Percentiles rank a stretch among this genome's conserved stretches.
Conservation (phyloP, 2,797 vertebrate genomes). For the Smutsia temminckii region DNA sequence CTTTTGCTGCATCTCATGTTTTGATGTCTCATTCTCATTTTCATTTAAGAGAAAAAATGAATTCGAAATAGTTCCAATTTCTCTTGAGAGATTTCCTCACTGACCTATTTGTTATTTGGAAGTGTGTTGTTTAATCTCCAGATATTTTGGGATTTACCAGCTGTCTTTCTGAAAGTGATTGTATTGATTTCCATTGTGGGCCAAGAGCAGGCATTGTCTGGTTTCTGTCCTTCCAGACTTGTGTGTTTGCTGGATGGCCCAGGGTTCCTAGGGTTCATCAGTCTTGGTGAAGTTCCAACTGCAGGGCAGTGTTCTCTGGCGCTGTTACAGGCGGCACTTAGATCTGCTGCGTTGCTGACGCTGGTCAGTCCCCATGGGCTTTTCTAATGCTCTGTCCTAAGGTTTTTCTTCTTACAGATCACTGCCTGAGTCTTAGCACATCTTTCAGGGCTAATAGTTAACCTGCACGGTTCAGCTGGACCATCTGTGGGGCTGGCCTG, state of each 20-base stretch:
- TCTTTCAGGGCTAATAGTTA: neutral
- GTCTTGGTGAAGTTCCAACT: too few relatives aligned
- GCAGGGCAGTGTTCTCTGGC: too few relatives aligned
- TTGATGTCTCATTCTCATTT: neutral
- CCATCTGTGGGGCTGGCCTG: neutral
- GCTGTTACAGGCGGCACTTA: neutral
- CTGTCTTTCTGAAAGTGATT: too few relatives aligned
- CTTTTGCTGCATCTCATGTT: neutral
- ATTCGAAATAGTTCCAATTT: neutral
- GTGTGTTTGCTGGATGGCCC: too few relatives aligned
- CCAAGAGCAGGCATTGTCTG: neutral
- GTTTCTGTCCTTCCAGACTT: neutral
- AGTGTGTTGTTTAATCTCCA: neutral
- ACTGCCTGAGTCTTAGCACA: neutral
- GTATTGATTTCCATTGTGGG: too few relatives aligned
- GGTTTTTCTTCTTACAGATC: neutral
- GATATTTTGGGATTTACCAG: neutral
- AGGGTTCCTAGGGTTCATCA: too few relatives aligned
- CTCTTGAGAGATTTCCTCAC: neutral
- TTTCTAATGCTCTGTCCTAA: neutral
- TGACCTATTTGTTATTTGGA: neutral
- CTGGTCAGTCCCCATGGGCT: neutral
- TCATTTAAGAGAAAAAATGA: neutral
- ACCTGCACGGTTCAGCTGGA: too few relatives aligned
- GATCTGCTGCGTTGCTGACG: neutral